phyloP scores from a whole-genome alignment of 2,888 invertebrate genomes.

The Rhamphomyia laevipes region DNA sequence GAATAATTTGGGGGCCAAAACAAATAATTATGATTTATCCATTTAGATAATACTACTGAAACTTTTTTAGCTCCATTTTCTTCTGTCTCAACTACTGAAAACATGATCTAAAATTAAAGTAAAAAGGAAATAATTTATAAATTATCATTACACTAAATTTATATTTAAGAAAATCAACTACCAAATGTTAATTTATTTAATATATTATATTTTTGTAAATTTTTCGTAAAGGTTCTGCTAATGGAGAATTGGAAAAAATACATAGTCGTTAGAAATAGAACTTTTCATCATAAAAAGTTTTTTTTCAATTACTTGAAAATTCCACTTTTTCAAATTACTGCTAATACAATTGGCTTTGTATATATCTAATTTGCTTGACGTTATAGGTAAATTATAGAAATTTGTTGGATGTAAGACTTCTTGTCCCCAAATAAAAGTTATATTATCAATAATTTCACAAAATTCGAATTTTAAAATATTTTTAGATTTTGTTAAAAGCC shows the following conservation, averaged over 20 bases:
- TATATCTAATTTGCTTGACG: neutral
- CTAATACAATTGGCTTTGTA: neutral
- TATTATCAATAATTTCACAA: neutral
- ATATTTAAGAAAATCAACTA: too few relatives aligned
- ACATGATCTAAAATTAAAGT: neutral
- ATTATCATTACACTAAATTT: too few relatives aligned
- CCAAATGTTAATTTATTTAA: too few relatives aligned
- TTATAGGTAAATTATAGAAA: neutral
- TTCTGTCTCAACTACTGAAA: neutral
- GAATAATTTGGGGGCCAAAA: neutral
- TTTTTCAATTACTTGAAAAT: too few relatives aligned
- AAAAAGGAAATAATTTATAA: too few relatives aligned
- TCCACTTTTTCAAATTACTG: too few relatives aligned
- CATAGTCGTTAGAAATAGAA: too few relatives aligned
- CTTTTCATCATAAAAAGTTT: too few relatives aligned
- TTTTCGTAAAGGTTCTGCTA: too few relatives aligned
- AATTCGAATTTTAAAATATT: neutral
- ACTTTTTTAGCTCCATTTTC: neutral
- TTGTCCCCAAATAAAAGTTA: neutral
- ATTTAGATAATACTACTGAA: constrained; percentile 1
- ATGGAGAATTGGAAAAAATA: neutral
- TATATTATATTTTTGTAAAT: too few relatives aligned
- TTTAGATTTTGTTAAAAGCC: neutral
- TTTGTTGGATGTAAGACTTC: neutral
- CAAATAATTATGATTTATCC: neutral